phyloP scores from a whole-genome alignment of 2,888 invertebrate genomes.

The Galerucella pusilla region DNA sequence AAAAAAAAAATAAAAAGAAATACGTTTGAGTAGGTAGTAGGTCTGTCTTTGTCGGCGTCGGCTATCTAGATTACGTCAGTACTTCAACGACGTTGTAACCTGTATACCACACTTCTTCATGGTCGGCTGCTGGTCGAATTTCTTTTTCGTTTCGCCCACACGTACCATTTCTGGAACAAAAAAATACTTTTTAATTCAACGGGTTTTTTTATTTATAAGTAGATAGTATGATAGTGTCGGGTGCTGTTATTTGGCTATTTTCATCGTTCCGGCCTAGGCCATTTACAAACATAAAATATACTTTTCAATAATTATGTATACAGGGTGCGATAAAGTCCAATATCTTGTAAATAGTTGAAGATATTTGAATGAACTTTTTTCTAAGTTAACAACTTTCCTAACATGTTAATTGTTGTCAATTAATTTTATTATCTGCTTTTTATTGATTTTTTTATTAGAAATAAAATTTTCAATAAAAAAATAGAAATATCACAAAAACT shows the following conservation, averaged over 20 bases:
- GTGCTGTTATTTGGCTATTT: not conserved
- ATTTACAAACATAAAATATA: not conserved
- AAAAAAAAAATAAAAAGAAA: constrained; percentile 28
- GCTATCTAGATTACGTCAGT: constrained; percentile 37
- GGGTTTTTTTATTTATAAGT: constrained; percentile 16
- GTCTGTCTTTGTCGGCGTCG: constrained; percentile 11
- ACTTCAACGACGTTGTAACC: not conserved
- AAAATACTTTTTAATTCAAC: constrained; percentile 45
- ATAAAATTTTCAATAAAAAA: no score
- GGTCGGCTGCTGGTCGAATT: constrained; percentile 36
- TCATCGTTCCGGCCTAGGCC: not conserved
- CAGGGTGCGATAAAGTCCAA: no score
- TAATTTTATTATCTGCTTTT: no score
- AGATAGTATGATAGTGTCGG: constrained; percentile 4
- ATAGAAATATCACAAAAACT: no score
- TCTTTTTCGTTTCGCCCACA: constrained; percentile 46
- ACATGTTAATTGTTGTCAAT: no score
- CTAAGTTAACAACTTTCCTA: no score
- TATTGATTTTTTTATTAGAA: no score
- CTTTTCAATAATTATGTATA: no score
- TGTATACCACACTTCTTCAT: constrained; percentile 26
- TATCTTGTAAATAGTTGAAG: no score
- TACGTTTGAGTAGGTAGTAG: constrained; percentile 16
- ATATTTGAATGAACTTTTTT: no score
- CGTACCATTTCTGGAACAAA: constrained; percentile 52